Evolutionary conservation across 2,888 invertebrate genomes (phyloP), one percentile per base, ranked within the genome.

Genomic region (Parnassius apollo): DNA sequence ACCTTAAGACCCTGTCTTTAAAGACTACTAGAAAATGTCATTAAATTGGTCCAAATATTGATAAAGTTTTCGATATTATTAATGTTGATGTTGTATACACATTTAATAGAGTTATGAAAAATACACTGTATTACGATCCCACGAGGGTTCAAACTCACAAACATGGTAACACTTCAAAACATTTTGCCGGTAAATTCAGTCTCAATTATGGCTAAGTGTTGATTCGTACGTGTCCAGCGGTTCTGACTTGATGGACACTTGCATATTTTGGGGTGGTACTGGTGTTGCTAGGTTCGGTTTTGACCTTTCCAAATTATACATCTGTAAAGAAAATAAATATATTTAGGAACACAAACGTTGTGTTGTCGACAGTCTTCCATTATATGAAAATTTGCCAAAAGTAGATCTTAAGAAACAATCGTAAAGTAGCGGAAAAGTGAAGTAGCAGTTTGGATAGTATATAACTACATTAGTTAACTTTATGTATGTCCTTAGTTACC

Each of bases 291-390:
- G 76, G 0, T 78, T 78, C 0, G 71, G 70, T 69, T 86, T 85
- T n/a, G 88, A 81, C 2, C 87, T 80, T 46, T 84, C 86, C 50
- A 90, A 66, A 64, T 90, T 86, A 70, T 89, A 89, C 83, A 90
- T 87, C 90, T 90, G 84, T 0, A 78, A 49, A 9, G 49, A 13
- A 13, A 49, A 49, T 18, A 49, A 18, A 49, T 35, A 4, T 35
- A 35, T 35, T 35, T 35, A 25, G 25, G 25, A 25, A 35, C 35
- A 35, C 35, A 35, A 7, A 7, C 35, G 4, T 4, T 3, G 35
- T 35, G 35, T 7, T 35, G 35, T 1, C 35, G 35, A 25, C 25
- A 25, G 3, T 25, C 25, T 3, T 25, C 25, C 2, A 25, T 25
- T 25, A 25, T 25, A 25, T 25, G 4, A 35, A 35, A 35, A 35